Percentiles rank a stretch among this genome's conserved stretches.
phyloP scores from a whole-genome alignment of 2,888 invertebrate species.

The Mechanitis mazaeus region DNA sequence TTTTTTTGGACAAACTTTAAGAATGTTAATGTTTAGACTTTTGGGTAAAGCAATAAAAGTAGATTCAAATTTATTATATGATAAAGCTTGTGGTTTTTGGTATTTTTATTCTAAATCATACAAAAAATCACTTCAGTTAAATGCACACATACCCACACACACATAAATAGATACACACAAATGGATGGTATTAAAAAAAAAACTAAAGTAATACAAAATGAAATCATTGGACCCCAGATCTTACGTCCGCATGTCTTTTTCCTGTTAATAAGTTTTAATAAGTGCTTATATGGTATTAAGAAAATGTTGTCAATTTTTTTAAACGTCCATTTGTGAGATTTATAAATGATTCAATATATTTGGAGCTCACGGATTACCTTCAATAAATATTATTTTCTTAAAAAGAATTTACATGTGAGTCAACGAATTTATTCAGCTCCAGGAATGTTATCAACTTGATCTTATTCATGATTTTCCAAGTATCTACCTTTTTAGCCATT shows the following conservation, averaged over 20 bases:
- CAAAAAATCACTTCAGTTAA: too few relatives aligned
- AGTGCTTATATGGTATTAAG: slow-evolving; percentile 6
- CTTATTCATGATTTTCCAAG: slow-evolving; percentile 1
- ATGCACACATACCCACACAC: too few relatives aligned
- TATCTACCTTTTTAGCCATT: background rate
- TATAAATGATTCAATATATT: slow-evolving; percentile 6
- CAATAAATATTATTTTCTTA: slow-evolving; percentile 6
- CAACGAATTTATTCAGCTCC: background rate
- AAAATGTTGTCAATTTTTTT: slow-evolving; percentile 5
- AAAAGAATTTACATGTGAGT: background rate
- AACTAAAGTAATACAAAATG: background rate
- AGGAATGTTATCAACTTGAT: background rate
- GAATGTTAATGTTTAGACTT: too few relatives aligned
- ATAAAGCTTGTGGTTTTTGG: too few relatives aligned
- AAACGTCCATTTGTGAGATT: slow-evolving; percentile 4
- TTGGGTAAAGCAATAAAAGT: too few relatives aligned
- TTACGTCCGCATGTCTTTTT: background rate
- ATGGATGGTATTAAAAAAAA: too few relatives aligned
- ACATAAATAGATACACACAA: too few relatives aligned
- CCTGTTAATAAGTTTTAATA: slow-evolving; percentile 2
- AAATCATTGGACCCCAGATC: background rate
- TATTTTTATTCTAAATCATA: too few relatives aligned
- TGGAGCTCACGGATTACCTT: slow-evolving; percentile 2
- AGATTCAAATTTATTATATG: too few relatives aligned
- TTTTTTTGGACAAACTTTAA: too few relatives aligned